phyloP scores from a whole-genome alignment of 2,113 vertebrate species.

The Alethe castanea region DNA sequence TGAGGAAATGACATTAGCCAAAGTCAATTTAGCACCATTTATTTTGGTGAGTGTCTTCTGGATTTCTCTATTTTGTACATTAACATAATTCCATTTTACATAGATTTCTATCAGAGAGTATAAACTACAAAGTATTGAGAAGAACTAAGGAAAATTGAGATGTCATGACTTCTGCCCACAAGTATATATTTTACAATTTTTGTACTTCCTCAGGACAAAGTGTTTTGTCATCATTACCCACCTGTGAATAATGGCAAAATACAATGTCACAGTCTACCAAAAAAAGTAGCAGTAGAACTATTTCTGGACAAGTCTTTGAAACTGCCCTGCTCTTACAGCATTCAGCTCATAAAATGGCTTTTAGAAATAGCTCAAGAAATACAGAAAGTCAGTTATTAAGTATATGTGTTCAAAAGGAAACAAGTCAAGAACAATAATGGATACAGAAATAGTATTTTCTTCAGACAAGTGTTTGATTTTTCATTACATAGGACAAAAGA shows the following conservation, averaged over 20 bases:
- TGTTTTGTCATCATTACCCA: neutral
- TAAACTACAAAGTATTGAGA: neutral
- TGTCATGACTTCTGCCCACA: neutral
- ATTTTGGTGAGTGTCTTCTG: neutral
- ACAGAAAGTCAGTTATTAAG: neutral
- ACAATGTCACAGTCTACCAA: neutral
- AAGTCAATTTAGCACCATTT: neutral
- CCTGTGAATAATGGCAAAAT: neutral
- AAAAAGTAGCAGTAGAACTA: neutral
- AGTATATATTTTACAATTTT: neutral
- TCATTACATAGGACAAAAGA: constrained; percentile 7
- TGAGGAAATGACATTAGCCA: neutral
- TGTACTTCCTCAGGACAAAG: neutral
- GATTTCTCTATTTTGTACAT: neutral
- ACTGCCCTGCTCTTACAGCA: neutral
- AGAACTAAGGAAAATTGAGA: neutral
- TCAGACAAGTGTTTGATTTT: neutral
- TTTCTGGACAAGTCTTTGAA: neutral
- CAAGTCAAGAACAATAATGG: neutral
- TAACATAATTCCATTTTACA: neutral
- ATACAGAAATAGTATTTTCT: neutral
- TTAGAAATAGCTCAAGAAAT: neutral
- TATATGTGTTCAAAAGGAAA: neutral
- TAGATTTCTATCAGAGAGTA: neutral
- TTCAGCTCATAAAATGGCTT: neutral